Evolutionary conservation across 2,113 vertebrate genomes (phyloP).

Genomic region (Siniperca chuatsi): DNA sequence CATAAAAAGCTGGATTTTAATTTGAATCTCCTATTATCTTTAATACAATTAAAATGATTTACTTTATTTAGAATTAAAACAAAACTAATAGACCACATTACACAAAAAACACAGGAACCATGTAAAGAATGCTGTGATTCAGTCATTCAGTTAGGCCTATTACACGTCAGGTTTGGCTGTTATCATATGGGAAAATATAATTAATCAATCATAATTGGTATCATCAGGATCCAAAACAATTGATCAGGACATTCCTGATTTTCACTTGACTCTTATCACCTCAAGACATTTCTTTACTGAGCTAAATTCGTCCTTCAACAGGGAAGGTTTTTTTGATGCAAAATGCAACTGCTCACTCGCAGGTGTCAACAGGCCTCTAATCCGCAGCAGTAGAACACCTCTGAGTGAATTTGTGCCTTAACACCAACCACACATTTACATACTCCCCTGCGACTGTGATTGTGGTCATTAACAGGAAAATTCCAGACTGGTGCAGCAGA

Average conservation of each 20-base stretch:
- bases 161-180: not conserved
- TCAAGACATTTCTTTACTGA: not conserved
- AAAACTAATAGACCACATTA: not conserved
- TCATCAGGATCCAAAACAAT: not conserved
- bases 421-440: constrained; percentile 33
- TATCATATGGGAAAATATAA: not conserved
- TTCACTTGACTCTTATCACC: not conserved
- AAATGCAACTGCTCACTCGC: not conserved
- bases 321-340: not conserved
- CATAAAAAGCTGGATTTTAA: not conserved
- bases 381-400: not conserved
- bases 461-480: constrained; percentile 43
- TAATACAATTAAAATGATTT: not conserved
- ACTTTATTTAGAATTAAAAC: not conserved
- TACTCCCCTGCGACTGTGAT: constrained; percentile 21
- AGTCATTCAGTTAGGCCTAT: too few species aligned
- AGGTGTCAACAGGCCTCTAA: constrained; percentile 17
- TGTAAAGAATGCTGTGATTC: not conserved
- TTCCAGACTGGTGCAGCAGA: constrained; percentile 15
- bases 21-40: not conserved
- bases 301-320: not conserved
- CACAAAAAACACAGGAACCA: not conserved
- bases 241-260: not conserved
- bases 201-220: not conserved
- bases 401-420: not conserved